Evolutionary conservation across 2,888 invertebrate species (phyloP).

Genomic region (Dasysyrphus tricinctus): DNA sequence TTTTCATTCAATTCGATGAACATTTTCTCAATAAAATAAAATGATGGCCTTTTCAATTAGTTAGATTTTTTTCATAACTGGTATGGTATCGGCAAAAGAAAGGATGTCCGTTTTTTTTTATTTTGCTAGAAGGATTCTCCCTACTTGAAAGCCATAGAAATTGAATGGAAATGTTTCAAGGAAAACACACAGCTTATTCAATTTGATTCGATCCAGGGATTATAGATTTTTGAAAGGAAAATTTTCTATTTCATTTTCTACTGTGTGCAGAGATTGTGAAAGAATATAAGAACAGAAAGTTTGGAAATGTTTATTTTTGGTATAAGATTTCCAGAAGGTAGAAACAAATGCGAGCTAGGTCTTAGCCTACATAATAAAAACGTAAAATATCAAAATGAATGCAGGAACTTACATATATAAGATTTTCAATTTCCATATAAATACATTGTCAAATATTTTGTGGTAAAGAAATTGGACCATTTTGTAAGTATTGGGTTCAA

Average conservation of each 20-base stretch:
- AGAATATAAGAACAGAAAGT: neutral
- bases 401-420: neutral
- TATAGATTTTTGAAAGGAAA: conserved; percentile 15
- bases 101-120: conserved; percentile 2
- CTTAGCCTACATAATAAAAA: neutral
- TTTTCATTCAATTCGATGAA: conserved; percentile 30
- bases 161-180: conserved; percentile 30
- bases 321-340: conserved; percentile 1
- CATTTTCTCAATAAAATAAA: conserved; percentile 26
- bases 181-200: conserved; percentile 33
- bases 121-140: neutral
- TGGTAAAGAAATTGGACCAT: neutral
- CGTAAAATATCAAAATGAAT: neutral
- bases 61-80: conserved; percentile 30
- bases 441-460: neutral
- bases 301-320: neutral
- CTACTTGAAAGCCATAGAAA: neutral
- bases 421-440: neutral
- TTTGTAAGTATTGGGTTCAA: neutral
- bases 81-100: neutral
- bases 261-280: neutral
- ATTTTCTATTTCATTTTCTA: neutral
- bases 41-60: conserved; percentile 41
- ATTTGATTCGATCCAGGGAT: conserved; percentile 17
- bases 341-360: neutral